Evolutionary conservation across 2,888 invertebrate species (phyloP), one percentile per base, ranked within the genome.

Genomic region (Macrophya annulata): DNA sequence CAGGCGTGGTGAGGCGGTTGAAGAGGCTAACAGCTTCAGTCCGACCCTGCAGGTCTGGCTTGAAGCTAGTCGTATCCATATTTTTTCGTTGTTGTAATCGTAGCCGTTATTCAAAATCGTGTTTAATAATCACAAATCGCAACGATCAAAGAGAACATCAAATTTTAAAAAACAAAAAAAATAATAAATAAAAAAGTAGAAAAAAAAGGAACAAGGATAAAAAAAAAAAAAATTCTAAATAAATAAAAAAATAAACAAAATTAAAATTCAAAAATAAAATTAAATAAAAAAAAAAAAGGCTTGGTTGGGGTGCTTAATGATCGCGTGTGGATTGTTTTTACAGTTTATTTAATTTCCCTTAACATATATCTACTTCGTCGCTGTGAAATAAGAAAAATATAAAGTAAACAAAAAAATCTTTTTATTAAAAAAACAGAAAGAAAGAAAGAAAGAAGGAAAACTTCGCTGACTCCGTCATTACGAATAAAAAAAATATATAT

Each of bases 41-140:
- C 84, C 84, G 76, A 77, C 84, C 84, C 74, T 77, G 84, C 85
- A 65, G 48, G 85, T 48, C 85, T 45, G 62, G 62, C 62, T 65
- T 45, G 85, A 59, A 37, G 55, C 77, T 76, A 37, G 51, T 43
- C 74, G 84, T 55, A 37, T 55, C n/a, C 31, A 48, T 45, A 48
- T 31, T 31, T 31, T 31, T 3, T 31, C 31, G 10, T 25, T 9
- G 55, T 55, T 55, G 55, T 55, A 55, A 55, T 55, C n/a, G 17
- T 55, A n/a, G 8, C n/a, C n/a, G 55, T 55, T 55, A 55, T n/a
- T 55, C 1, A 55, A n/a, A n/a, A 31, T 31, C 31, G 31, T 3
- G 31, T 31, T 31, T 31, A 31, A 31, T 31, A 31, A 31, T 31
- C 31, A 31, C 31, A 3, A 31, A 31, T 31, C 31, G 31, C 31